Evolutionary conservation across 2,888 invertebrate species (phyloP).

Genomic region (Cremastobaeus sp.): DNA sequence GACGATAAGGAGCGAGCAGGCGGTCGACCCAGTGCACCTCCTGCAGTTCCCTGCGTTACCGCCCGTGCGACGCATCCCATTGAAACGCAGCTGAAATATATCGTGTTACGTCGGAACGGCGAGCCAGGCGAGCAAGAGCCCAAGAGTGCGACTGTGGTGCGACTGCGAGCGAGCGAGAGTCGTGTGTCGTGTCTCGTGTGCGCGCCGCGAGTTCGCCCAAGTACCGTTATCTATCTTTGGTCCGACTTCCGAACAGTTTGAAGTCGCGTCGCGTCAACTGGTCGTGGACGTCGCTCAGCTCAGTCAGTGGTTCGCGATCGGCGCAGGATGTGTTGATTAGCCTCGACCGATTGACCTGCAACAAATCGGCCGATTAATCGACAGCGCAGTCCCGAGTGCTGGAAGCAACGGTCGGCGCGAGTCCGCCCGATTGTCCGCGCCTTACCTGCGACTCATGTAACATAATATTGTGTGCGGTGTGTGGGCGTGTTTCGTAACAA

Average conservation of each 20-base stretch:
- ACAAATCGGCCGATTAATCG: no score
- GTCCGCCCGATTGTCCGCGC: slow-evolving; percentile 7
- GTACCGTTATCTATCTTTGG: slow-evolving; percentile 55
- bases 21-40: neutral
- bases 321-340: slow-evolving; percentile 7
- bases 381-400: slow-evolving; percentile 1
- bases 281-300: slow-evolving; percentile 15
- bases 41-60: slow-evolving; percentile 29
- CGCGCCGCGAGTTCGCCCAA: slow-evolving; percentile 24
- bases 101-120: slow-evolving; percentile 36
- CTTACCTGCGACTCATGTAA: slow-evolving; percentile 39
- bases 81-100: slow-evolving; percentile 41
- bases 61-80: slow-evolving; percentile 10
- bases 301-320: slow-evolving; percentile 24
- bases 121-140: slow-evolving; percentile 27
- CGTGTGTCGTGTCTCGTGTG: no score
- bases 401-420: slow-evolving; percentile 29
- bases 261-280: slow-evolving; percentile 9
- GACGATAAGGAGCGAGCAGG: neutral
- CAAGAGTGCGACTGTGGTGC: no score
- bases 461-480: slow-evolving; percentile 39
- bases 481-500: slow-evolving; percentile 57
- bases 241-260: slow-evolving; percentile 28
- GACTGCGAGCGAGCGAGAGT: no score
- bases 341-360: neutral